These are phyloP conservation scores for Hipparchia sbordonii DNA, from an alignment of 2,888 invertebrate genomes.

Conservation along the genomic window DNA sequence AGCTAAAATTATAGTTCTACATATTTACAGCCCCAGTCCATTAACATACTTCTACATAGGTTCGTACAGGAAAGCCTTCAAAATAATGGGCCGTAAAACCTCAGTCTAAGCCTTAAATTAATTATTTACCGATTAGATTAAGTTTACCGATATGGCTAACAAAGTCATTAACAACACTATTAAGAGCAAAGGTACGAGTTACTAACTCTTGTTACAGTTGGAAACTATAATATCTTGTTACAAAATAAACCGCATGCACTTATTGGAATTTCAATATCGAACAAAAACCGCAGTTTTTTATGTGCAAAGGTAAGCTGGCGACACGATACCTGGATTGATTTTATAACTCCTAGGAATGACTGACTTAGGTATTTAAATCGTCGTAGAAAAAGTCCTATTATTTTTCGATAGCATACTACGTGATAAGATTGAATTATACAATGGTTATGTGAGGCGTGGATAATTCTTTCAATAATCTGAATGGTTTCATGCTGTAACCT, in stretches of 20 bases:
- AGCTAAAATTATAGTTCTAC: background rate
- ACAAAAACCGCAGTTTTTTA: constrained; percentile 29
- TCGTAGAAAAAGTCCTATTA: too few species aligned
- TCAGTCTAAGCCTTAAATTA: constrained; percentile 6
- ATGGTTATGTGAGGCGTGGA: too few species aligned
- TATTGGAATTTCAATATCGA: constrained; percentile 35
- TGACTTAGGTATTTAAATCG: too few species aligned
- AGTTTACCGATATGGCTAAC: constrained; percentile 34
- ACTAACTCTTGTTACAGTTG: constrained; percentile 32
- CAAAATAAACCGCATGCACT: constrained; percentile 35
- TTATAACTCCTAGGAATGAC: too few species aligned
- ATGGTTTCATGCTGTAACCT: too few species aligned
- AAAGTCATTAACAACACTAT: constrained; percentile 41
- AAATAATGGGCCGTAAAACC: background rate
- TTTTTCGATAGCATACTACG: too few species aligned
- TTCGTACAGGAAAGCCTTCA: background rate
- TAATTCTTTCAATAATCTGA: too few species aligned
- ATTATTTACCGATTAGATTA: constrained; percentile 38
- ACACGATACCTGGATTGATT: background rate
- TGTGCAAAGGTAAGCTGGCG: background rate
- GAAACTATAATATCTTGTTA: constrained; percentile 35
- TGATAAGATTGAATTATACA: too few species aligned
- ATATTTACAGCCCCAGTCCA: background rate
- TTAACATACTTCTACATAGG: background rate
- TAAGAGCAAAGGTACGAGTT: constrained; percentile 39